phyloP scores from a whole-genome alignment of 2,113 vertebrate genomes.

The Tragelaphus scriptus region DNA sequence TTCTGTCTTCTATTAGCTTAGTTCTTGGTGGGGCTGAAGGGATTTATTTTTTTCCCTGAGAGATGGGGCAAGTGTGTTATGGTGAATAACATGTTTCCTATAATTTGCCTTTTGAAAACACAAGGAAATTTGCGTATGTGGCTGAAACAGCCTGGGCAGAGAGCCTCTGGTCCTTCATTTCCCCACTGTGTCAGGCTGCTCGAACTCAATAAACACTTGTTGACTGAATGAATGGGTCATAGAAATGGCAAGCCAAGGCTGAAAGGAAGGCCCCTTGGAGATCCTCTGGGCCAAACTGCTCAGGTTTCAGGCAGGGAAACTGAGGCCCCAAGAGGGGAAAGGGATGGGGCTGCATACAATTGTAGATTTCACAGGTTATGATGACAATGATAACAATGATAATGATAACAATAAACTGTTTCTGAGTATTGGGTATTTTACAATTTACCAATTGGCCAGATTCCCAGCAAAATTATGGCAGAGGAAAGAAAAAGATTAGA shows the following conservation, averaged over 20 bases:
- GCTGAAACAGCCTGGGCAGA: conserved; percentile 47
- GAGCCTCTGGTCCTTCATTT: conserved; percentile 49
- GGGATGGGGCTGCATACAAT: neutral
- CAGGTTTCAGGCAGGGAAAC: conserved; percentile 57
- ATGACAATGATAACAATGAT: too few species aligned
- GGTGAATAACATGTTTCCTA: conserved; percentile 69
- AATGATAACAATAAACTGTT: neutral
- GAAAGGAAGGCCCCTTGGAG: conserved; percentile 33
- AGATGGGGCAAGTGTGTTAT: conserved; percentile 61
- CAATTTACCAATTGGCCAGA: neutral
- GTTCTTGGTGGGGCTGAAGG: conserved; percentile 42
- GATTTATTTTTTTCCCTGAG: conserved; percentile 16
- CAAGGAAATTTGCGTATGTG: conserved; percentile 58
- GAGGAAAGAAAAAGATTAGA: neutral
- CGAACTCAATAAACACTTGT: conserved; percentile 72
- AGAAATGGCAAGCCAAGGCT: conserved; percentile 49
- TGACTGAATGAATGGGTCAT: conserved; percentile 72
- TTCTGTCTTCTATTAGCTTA: conserved; percentile 64
- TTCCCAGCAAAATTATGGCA: neutral
- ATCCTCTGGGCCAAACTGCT: conserved; percentile 21
- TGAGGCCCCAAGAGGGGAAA: conserved; percentile 35
- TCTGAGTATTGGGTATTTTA: neutral
- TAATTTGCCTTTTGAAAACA: conserved; percentile 73
- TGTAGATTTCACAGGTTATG: neutral
- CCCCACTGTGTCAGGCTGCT: conserved; percentile 38